These are phyloP conservation scores for Thysanoteuthis rhombus DNA, from an alignment of 2,888 invertebrate species.

Conservation along the genomic window DNA sequence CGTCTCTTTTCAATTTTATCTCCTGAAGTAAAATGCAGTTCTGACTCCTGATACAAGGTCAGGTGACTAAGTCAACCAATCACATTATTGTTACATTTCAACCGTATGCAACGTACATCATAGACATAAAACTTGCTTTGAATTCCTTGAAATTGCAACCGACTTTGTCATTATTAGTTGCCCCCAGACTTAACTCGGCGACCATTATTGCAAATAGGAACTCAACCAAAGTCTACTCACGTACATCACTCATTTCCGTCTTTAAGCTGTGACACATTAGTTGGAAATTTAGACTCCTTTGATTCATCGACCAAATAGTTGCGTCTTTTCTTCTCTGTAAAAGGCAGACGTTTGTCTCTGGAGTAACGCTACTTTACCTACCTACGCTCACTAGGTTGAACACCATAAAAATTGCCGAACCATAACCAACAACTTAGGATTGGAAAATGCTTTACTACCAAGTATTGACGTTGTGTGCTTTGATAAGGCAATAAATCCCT, in stretches of 20 bases:
- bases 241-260: background rate
- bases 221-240: background rate
- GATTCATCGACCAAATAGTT: background rate
- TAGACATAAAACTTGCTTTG: background rate
- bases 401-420: too few relatives aligned
- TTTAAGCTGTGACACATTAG: background rate
- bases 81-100: background rate
- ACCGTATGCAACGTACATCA: background rate
- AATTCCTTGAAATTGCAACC: background rate
- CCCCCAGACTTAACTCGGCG: background rate
- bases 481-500: too few relatives aligned
- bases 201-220: background rate
- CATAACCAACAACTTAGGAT: too few relatives aligned
- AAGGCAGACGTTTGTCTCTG: background rate
- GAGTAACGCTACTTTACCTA: background rate
- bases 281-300: background rate
- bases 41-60: background rate
- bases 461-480: too few relatives aligned
- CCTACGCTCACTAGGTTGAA: background rate
- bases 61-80: background rate
- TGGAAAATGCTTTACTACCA: too few relatives aligned
- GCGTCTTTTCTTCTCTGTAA: background rate
- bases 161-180: background rate
- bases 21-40: background rate
- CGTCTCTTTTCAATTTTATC: background rate